Conservation (phyloP, 2,888 invertebrate genomes). For the Halocaridina rubra region DNA sequence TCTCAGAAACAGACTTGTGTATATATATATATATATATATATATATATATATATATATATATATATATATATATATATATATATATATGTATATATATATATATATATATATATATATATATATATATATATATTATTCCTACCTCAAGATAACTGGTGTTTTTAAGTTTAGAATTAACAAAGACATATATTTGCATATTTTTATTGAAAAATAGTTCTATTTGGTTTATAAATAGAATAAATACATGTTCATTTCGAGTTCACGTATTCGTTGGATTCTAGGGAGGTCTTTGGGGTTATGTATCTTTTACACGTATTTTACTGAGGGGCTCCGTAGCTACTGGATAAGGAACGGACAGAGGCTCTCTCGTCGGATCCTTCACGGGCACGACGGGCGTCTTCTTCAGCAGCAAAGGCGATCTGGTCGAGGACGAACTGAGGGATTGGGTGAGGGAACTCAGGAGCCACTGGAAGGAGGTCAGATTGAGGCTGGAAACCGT, state of each 20-base stretch:
- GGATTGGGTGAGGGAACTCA: neutral
- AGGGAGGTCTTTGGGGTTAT: neutral
- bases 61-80: too few relatives aligned
- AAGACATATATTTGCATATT: too few relatives aligned
- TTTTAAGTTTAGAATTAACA: too few relatives aligned
- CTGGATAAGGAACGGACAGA: neutral
- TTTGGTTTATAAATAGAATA: neutral
- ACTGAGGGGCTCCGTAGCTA: neutral
- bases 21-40: too few relatives aligned
- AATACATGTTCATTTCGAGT: neutral
- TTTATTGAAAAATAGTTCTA: neutral
- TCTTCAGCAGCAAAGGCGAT: neutral
- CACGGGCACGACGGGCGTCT: neutral
- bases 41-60: too few relatives aligned
- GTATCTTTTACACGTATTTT: too few relatives aligned
- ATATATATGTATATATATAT: too few relatives aligned
- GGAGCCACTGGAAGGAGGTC: neutral
- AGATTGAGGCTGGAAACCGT: neutral
- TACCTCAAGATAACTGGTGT: too few relatives aligned
- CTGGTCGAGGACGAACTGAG: neutral
- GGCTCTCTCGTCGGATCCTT: neutral
- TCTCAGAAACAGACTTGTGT: too few relatives aligned
- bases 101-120: too few relatives aligned
- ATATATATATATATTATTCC: too few relatives aligned
- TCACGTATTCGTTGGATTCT: neutral